phyloP scores from a whole-genome alignment of 1,140 invertebrate genomes.

The Hycleus cichorii region DNA sequence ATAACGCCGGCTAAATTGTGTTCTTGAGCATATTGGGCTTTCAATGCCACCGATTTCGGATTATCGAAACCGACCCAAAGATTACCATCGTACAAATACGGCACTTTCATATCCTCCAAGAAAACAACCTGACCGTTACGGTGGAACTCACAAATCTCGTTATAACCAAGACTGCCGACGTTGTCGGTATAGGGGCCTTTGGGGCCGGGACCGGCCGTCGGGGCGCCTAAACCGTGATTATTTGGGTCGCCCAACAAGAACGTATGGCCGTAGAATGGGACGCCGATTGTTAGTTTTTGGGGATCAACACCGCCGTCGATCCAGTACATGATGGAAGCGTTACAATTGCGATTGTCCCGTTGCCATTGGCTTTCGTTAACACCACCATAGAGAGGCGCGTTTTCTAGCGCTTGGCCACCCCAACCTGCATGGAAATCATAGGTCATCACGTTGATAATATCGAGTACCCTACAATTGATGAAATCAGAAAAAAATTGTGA shows the following conservation, averaged over 20 bases:
- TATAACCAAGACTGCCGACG: slow-evolving; percentile 51
- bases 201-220: slow-evolving; percentile 46
- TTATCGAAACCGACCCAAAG: slow-evolving; percentile 75
- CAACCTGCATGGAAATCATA: slow-evolving; percentile 81
- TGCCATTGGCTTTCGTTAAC: slow-evolving; percentile 57
- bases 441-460: slow-evolving; percentile 76
- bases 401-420: slow-evolving; percentile 73
- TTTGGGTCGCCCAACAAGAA: slow-evolving; percentile 48
- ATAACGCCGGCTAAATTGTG: slow-evolving; percentile 53
- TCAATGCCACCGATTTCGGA: slow-evolving; percentile 43
- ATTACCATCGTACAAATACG: slow-evolving; percentile 53
- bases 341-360: slow-evolving; percentile 12
- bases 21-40: slow-evolving; percentile 34
- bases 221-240: slow-evolving; percentile 46
- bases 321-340: slow-evolving; percentile 24
- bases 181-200: slow-evolving; percentile 54
- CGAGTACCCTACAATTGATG: slow-evolving; percentile 53
- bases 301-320: slow-evolving; percentile 40
- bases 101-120: slow-evolving; percentile 48
- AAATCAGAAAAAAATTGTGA: neutral
- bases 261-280: slow-evolving; percentile 57
- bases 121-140: slow-evolving; percentile 41
- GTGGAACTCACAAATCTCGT: slow-evolving; percentile 28
- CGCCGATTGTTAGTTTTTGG: slow-evolving; percentile 55
- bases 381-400: slow-evolving; percentile 69